These are phyloP conservation scores for Sinosuthora webbiana DNA, from an alignment of 2,113 vertebrate genomes.

Conservation along the genomic window DNA sequence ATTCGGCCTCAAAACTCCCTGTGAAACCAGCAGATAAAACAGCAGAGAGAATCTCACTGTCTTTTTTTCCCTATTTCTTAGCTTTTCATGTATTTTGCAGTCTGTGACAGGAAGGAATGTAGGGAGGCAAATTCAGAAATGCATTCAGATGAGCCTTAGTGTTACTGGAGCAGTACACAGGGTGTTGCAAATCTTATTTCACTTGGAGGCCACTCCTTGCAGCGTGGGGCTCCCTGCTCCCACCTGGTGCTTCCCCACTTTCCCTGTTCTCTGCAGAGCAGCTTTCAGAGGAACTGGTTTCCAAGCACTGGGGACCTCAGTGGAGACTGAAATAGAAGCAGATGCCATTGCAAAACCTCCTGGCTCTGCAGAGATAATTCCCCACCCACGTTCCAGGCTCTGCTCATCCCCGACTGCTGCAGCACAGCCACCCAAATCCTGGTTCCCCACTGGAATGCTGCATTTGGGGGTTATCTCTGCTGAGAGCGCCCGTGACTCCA, in stretches of 20 bases:
- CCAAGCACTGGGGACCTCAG: background rate
- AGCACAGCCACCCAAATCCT: background rate
- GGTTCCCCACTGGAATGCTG: background rate
- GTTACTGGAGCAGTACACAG: background rate
- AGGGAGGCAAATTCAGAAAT: background rate
- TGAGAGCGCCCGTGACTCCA: background rate
- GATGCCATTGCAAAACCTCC: conserved; percentile 2
- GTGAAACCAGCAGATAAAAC: conserved; percentile 4
- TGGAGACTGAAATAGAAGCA: background rate
- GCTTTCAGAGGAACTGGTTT: background rate
- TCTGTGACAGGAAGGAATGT: background rate
- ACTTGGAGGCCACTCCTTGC: background rate
- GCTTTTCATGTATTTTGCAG: background rate
- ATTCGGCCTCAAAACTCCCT: background rate
- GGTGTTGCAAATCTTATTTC: background rate
- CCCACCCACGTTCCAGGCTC: background rate
- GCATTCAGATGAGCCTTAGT: background rate
- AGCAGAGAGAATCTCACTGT: background rate
- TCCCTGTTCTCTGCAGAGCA: background rate
- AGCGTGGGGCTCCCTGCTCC: background rate
- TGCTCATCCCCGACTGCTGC: background rate
- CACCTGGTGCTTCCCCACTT: background rate
- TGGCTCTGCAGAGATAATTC: background rate
- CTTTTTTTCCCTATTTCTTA: background rate
- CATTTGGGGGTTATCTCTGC: background rate